Percentiles rank a stretch among this genome's conserved stretches.
phyloP scores from a whole-genome alignment of 2,888 invertebrate genomes.

The Andrena trimmerana region DNA sequence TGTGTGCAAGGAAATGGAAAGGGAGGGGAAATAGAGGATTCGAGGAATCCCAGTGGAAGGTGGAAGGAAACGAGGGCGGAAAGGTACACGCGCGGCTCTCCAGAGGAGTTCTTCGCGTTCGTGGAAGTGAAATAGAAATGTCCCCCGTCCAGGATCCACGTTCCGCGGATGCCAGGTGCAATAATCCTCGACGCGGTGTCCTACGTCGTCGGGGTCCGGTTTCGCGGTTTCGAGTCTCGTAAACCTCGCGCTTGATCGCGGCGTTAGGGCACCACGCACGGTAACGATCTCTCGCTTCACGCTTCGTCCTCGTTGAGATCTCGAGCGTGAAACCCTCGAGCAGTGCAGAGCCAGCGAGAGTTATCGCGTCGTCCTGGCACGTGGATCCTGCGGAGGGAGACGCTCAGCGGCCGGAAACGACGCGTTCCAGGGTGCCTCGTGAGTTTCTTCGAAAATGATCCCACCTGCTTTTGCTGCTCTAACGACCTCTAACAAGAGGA shows the following conservation, averaged over 20 bases:
- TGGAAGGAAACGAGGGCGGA: background rate
- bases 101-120: conserved; percentile 43
- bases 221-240: conserved; percentile 62
- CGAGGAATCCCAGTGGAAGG: background rate
- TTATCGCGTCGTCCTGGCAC: background rate
- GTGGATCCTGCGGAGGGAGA: conserved; percentile 47
- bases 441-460: conserved; percentile 23
- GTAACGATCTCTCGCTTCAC: conserved; percentile 51
- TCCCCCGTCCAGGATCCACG: conserved; percentile 49
- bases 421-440: conserved; percentile 9
- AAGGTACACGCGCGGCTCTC: conserved; percentile 16
- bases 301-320: conserved; percentile 53
- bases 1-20: background rate
- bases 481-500: too few relatives aligned
- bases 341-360: background rate
- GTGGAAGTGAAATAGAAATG: conserved; percentile 52
- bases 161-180: conserved; percentile 48
- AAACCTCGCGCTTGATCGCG: conserved; percentile 64
- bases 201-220: conserved; percentile 53
- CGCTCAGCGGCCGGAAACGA: conserved; percentile 34
- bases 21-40: background rate
- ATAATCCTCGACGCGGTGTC: conserved; percentile 34
- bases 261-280: conserved; percentile 51
- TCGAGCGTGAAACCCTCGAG: conserved; percentile 59
- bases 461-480: too few relatives aligned